phyloP scores from a whole-genome alignment of 2,888 invertebrate genomes.

The Stenodera caucasica region DNA sequence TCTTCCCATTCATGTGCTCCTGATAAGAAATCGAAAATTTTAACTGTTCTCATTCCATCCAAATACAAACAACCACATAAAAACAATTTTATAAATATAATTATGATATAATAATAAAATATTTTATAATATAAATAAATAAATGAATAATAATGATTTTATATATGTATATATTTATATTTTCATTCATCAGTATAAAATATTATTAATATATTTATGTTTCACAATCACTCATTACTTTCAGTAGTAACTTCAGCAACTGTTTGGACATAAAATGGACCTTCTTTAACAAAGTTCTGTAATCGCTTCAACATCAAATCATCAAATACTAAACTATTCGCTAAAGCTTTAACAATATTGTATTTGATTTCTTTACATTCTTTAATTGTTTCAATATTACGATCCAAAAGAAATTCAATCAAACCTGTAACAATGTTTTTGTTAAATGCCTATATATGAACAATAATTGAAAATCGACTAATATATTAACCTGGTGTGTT shows the following conservation, averaged over 20 bases:
- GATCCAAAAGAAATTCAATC: slow-evolving; percentile 77
- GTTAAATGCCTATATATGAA: slow-evolving; percentile 13
- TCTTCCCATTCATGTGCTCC: no score
- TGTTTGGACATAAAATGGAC: slow-evolving; percentile 75
- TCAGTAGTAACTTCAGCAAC: slow-evolving; percentile 76
- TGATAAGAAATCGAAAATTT: no score
- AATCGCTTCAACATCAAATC: slow-evolving; percentile 63
- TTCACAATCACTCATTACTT: slow-evolving; percentile 56
- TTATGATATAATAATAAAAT: no score
- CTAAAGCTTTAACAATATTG: slow-evolving; percentile 67
- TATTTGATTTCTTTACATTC: slow-evolving; percentile 76
- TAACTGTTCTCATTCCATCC: no score
- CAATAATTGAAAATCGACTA: background rate
- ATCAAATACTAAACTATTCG: slow-evolving; percentile 63
- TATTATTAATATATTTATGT: no score
- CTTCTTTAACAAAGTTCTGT: slow-evolving; percentile 71
- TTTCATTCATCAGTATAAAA: no score
- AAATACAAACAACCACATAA: no score
- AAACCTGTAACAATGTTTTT: slow-evolving; percentile 63
- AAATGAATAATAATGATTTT: no score
- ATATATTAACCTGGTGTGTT: slow-evolving; percentile 65
- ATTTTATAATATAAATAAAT: no score
- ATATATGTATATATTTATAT: no score
- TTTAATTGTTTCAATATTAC: slow-evolving; percentile 69
- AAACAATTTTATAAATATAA: no score